Evolutionary conservation across 2,113 vertebrate genomes (phyloP).

Genomic region (Sinocyclocheilus maitianheensis): DNA sequence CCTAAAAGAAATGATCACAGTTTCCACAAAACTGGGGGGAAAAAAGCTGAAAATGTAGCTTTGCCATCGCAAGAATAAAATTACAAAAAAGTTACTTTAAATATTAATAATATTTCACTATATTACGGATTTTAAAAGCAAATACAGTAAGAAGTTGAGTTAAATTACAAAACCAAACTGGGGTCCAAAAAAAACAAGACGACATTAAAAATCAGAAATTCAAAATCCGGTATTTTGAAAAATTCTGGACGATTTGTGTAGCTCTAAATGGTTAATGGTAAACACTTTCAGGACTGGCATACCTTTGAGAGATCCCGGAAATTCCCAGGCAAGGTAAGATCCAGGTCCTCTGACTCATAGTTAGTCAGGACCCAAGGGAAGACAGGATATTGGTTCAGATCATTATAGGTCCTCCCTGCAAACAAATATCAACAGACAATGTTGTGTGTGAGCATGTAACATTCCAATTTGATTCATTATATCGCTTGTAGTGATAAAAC

Average conservation of each 20-base stretch:
- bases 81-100: too few relatives aligned
- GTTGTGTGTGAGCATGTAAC: background rate
- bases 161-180: background rate
- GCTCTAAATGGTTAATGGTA: background rate
- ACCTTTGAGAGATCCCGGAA: conserved; percentile 99
- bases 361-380: conserved; percentile 99
- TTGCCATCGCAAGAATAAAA: too few relatives aligned
- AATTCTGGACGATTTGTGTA: background rate
- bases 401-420: conserved; percentile 94
- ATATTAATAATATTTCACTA: too few relatives aligned
- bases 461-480: background rate
- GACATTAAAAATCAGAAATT: background rate
- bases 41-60: too few relatives aligned
- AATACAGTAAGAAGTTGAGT: too few relatives aligned
- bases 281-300: conserved; percentile 47
- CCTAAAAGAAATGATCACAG: too few relatives aligned
- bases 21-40: too few relatives aligned
- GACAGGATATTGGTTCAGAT: conserved; percentile 95
- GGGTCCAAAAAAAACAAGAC: background rate
- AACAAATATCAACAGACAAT: conserved; percentile 52
- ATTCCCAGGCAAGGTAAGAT: conserved; percentile 95
- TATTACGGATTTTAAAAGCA: too few relatives aligned
- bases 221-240: background rate
- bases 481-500: background rate
- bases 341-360: conserved; percentile 95